Evolutionary conservation across 2,797 vertebrate genomes (phyloP), one percentile per base, ranked within the genome.

Genomic region (Channallabes apus): DNA sequence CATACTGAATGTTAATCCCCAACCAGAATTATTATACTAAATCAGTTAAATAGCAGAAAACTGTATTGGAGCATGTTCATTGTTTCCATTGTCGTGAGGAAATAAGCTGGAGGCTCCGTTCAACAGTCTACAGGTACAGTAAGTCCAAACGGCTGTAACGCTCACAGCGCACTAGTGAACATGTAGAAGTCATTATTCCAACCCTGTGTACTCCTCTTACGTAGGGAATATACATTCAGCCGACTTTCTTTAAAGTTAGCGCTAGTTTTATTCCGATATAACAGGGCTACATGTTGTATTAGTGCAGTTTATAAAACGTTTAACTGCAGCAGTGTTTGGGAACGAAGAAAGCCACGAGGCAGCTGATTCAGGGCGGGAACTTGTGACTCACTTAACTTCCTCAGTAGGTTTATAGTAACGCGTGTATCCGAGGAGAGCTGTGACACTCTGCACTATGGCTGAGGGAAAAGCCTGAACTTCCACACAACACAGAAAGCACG

Each of bases 331-430:
- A 17, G 82, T 27, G 46, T 82, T 78, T 59, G 59, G 81, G 85
- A 87, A 85, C 88, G 88, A 89, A 91, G 91, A 90, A 90, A 87
- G 84, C 76, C 32, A 89, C 73, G 59, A 83, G 71, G 61, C 71
- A 76, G 82, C 62, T 62, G 35, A 56, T 72, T 88, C 85, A 90
- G 90, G 94, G 95, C 92, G 95, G 94, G 94, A 92, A 92, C 92
- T 94, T 92, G 91, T 95, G 94, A 95, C 93, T 94, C 93, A 94
- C 91, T 75, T 75, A 92, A 95, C 94, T 95, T 95, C 95, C 94
- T 95, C 91, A 89, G 91, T 94, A 90, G 93, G 68, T 76, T 94
- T 76, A 92, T 92, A 88, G 89, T 92, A 92, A 89, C 82, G 92
- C 93, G 91, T 94, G 90, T 92, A 88, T 92, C 94, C 92, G 94